Conservation (phyloP, 2,797 vertebrate species). For the Glossophaga mutica region DNA sequence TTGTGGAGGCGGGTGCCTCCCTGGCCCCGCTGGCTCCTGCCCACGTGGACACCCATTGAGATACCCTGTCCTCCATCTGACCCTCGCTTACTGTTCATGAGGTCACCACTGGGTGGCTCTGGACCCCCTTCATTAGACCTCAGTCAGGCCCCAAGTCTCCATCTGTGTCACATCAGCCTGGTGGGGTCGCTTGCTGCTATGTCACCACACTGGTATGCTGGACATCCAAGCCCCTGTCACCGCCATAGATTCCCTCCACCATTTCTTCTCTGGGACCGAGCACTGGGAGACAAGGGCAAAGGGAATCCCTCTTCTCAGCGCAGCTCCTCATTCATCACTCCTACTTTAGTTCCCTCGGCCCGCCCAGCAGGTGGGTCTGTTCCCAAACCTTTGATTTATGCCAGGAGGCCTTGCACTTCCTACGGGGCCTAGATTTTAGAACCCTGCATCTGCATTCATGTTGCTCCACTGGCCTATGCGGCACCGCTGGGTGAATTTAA, state of each 20-base stretch:
- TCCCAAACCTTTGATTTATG: background rate
- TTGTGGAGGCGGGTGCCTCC: background rate
- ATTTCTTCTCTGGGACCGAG: background rate
- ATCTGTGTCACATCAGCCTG: background rate
- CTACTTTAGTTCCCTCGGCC: background rate
- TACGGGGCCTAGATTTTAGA: background rate
- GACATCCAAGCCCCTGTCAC: background rate
- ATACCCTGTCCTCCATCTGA: background rate
- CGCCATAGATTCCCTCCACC: background rate
- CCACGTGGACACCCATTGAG: accelerated
- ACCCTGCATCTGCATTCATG: background rate
- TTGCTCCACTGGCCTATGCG: background rate
- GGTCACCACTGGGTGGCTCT: background rate
- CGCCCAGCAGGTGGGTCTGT: background rate
- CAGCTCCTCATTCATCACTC: background rate
- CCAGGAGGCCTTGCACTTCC: background rate
- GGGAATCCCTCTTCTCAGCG: background rate
- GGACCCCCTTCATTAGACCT: background rate
- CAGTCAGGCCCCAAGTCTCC: background rate
- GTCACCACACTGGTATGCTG: background rate
- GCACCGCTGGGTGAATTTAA: background rate
- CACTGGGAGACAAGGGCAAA: background rate
- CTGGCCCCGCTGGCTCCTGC: background rate
- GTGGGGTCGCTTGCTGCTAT: accelerated
- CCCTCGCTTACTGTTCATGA: background rate